Percentiles rank a stretch among this genome's conserved stretches.
Evolutionary conservation across 1,140 invertebrate species (phyloP).

Genomic region (Limonius californicus): DNA sequence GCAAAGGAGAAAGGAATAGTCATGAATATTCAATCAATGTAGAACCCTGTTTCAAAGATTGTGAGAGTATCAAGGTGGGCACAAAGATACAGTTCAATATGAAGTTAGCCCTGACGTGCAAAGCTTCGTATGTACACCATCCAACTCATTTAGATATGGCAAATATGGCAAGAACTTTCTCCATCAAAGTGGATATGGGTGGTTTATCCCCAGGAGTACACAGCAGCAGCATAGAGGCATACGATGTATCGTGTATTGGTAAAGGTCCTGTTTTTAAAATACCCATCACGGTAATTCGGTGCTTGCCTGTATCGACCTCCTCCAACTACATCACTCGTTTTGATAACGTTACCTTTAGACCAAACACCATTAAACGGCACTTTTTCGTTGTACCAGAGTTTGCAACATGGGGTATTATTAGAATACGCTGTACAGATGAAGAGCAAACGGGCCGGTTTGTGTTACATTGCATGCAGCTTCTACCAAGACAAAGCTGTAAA

Average conservation of each 20-base stretch:
- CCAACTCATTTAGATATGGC: slow-evolving; percentile 81
- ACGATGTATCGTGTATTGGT: slow-evolving; percentile 71
- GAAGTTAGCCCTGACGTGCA: slow-evolving; percentile 70
- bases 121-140: slow-evolving; percentile 68
- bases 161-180: slow-evolving; percentile 67
- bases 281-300: slow-evolving; percentile 87
- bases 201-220: slow-evolving; percentile 72
- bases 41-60: slow-evolving; percentile 77
- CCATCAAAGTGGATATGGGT: slow-evolving; percentile 73
- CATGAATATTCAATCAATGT: slow-evolving; percentile 73
- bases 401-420: slow-evolving; percentile 75
- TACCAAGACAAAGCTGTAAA: slow-evolving; percentile 73
- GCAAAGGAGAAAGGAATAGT: slow-evolving; percentile 57
- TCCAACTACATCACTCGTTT: slow-evolving; percentile 48
- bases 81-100: slow-evolving; percentile 84
- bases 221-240: slow-evolving; percentile 78
- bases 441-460: slow-evolving; percentile 73
- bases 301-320: slow-evolving; percentile 51
- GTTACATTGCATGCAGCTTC: slow-evolving; percentile 78
- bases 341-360: slow-evolving; percentile 64
- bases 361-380: slow-evolving; percentile 78
- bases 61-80: slow-evolving; percentile 56
- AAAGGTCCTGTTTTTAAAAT: slow-evolving; percentile 91
- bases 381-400: slow-evolving; percentile 80
- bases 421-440: slow-evolving; percentile 55